Evolutionary conservation across 2,797 vertebrate genomes (phyloP), one percentile per base, ranked within the genome.

Genomic region (Mallotus villosus): DNA sequence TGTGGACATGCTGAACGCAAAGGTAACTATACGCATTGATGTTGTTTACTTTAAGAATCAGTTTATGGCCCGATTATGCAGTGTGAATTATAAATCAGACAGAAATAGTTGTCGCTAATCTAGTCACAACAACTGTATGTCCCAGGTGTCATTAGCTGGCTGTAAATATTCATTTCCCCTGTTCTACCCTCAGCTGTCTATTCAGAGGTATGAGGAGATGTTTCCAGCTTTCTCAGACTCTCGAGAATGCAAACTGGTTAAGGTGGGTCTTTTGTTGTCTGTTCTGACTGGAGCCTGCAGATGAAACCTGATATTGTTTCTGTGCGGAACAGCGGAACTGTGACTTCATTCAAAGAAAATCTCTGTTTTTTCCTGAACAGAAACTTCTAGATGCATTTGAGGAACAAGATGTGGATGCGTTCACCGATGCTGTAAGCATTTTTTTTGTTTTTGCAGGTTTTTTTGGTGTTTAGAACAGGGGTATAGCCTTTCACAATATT

Each of bases 1-100:
- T 77, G 91, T 95, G 1, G 94, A 95, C 76, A 93, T 93, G 90
- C 91, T 94, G 49, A 95, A 95, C 0, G 93, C 93, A 60, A 94
- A 93, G 92, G 94, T 94, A 73, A 46, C 41, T 46, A 12, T 14
- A 3, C 2, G 2, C 14, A 14, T 46, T 14, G 41, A 14, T 14
- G 41, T 46, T 3, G 41, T 46, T 46, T 46, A 46, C 9, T 46
- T 46, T 46, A 21, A 22, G 17, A 55, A 55, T 55, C 51, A n/a
- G 51, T 5, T 17, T 55, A 19, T 55, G 51, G 19, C 17, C 4
- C n/a, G 3, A 53, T 53, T n/a, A 19, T 53, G 16, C 51, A 53
- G 16, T 4, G 19, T 53, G 19, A 53, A 53, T 53, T 8, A 53
- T 17, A 53, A 17, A 53, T 53, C 16, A 53, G 51, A n/a, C 19